A percentile compares a stretch with the other conserved stretches of the same genome.
phyloP scores from a whole-genome alignment of 2,888 invertebrate genomes.

The Aricia artaxerxes region DNA sequence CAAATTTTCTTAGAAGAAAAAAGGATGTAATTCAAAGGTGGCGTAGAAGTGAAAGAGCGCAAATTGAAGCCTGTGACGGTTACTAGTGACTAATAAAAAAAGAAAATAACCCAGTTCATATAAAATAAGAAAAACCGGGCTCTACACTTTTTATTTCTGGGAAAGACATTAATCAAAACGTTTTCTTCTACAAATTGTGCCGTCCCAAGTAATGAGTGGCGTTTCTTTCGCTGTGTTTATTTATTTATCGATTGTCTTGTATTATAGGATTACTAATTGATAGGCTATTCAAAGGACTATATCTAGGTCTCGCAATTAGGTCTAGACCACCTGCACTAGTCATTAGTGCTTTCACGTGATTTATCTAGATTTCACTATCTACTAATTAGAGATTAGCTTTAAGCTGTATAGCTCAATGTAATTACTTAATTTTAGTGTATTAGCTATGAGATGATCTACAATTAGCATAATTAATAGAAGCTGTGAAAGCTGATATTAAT shows the following conservation, averaged over 20 bases:
- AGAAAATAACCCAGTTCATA: no score
- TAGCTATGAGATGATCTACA: no score
- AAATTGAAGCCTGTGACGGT: no score
- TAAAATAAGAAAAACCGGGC: no score
- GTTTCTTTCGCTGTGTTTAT: conserved; percentile 50
- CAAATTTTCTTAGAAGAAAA: no score
- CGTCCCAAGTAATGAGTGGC: conserved; percentile 45
- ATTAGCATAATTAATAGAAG: no score
- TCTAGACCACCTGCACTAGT: conserved; percentile 23
- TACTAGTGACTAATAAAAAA: no score
- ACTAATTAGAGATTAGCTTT: not conserved
- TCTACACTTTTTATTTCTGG: not conserved
- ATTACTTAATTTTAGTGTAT: not conserved
- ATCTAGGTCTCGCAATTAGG: conserved; percentile 5
- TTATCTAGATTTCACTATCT: conserved; percentile 10
- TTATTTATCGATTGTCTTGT: conserved; percentile 53
- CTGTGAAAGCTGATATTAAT: no score
- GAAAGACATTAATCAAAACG: conserved; percentile 8
- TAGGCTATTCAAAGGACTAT: conserved; percentile 38
- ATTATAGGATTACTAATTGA: conserved; percentile 48
- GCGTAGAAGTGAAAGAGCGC: no score
- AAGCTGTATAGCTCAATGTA: not conserved
- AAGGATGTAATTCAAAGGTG: no score
- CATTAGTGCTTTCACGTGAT: conserved; percentile 15
- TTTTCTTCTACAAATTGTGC: conserved; percentile 36